Evolutionary conservation across 2,113 vertebrate species (phyloP), one percentile per base, ranked within the genome.

Genomic region (Spilogale gracilis): DNA sequence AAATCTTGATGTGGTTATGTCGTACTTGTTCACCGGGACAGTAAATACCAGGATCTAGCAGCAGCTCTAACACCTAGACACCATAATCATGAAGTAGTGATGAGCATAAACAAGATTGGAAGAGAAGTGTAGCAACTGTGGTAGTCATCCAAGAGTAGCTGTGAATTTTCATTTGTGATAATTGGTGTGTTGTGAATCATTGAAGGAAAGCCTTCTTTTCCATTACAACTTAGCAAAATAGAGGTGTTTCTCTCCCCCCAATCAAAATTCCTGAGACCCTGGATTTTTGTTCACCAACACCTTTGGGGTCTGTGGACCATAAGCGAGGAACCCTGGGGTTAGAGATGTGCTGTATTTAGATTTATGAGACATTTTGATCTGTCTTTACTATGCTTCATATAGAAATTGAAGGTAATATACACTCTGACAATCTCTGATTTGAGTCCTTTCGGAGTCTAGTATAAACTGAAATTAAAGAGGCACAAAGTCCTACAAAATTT

Each of bases 121-220:
- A 56, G 48, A 18, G 50, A 32, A 10, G 16, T 92, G 43, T 7
- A 54, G 1, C 23, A 56, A 1, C 38, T 13, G 0, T 14, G 32
- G 7, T 69, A 74, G 9, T 12, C 25, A 18, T 16, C 0, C 2
- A 63, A 78, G 63, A 27, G 21, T 14, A 48, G 76, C 61, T 58
- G 10, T 84, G 63, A 27, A n/a, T 61, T 91, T 92, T 86, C 67
- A 56, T 76, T 93, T 11, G 5, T 85, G 85, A 84, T 21, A 52
- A 10, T 38, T 80, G 56, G 38, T 18, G 14, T 74, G 27, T 23
- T 67, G 32, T 23, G 87, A 45, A 43, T 30, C 74, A 32, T 52
- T n/a, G 38, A 65, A 95, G 48, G 56, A 56, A 56, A 21, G 32
- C 5, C 54, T 74, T 17, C 20, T 38, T 91, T 91, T 93, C 52